Evolutionary conservation across 2,113 vertebrate species (phyloP).

Genomic region (Motacilla alba): DNA sequence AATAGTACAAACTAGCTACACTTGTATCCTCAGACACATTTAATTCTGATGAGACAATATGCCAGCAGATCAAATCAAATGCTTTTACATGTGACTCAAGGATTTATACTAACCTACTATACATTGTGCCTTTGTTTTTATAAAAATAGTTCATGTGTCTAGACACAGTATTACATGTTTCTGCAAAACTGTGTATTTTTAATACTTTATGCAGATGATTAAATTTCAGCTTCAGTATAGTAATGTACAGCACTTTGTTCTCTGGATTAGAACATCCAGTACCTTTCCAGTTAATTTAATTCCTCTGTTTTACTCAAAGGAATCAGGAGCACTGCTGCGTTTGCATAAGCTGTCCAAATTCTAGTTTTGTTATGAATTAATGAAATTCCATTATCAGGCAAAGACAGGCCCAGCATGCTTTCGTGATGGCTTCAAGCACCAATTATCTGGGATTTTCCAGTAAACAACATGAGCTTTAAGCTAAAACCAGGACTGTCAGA

Average conservation of each 20-base stretch:
- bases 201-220: constrained; percentile 6
- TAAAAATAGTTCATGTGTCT: not conserved
- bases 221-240: not conserved
- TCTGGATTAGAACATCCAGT: not conserved
- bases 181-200: not conserved
- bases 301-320: not conserved
- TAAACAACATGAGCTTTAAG: not conserved
- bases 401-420: constrained; percentile 10
- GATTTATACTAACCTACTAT: not conserved
- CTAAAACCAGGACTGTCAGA: not conserved
- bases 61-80: not conserved
- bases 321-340: not conserved
- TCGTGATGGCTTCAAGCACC: not conserved
- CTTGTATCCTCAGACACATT: not conserved
- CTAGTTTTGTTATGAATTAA: constrained; percentile 4
- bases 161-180: not conserved
- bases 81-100: not conserved
- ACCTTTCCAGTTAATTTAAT: not conserved
- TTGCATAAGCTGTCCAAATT: constrained; percentile 9
- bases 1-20: not conserved
- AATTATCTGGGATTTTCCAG: constrained; percentile 23
- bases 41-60: not conserved
- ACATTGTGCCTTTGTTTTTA: not conserved
- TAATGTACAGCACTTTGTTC: not conserved
- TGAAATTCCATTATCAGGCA: constrained; percentile 23